These are phyloP conservation scores for Crocuta crocuta DNA, from an alignment of 2,113 vertebrate genomes.

Conservation along the genomic window DNA sequence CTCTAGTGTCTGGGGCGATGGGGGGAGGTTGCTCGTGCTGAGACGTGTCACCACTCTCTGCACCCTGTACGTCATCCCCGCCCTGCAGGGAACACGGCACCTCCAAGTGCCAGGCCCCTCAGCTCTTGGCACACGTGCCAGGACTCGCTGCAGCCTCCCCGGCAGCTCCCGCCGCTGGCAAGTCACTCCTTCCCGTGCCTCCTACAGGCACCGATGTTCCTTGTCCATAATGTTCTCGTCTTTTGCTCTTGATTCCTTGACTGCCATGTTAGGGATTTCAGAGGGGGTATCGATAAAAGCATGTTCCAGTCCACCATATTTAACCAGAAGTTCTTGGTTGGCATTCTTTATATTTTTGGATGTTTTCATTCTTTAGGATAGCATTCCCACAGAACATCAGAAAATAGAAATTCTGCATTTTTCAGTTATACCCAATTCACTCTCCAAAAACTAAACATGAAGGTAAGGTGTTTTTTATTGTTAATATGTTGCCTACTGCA, in stretches of 20 bases:
- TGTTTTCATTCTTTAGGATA: slow-evolving; percentile 1
- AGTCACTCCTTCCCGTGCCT: background rate
- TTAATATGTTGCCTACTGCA: background rate
- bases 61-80: background rate
- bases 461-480: background rate
- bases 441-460: background rate
- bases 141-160: fast-evolving
- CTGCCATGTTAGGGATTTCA: background rate
- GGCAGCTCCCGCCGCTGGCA: background rate
- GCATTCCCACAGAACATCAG: background rate
- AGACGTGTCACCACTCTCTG: background rate
- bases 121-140: background rate
- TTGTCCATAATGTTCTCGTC: background rate
- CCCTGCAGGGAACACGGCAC: background rate
- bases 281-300: background rate
- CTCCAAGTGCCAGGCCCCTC: background rate
- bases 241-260: background rate
- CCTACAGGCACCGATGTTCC: background rate
- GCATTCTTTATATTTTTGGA: background rate
- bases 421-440: background rate
- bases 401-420: background rate
- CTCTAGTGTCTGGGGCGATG: background rate
- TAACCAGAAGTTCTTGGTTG: background rate
- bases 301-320: background rate
- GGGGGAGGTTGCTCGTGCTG: background rate